Conservation (phyloP, 2,797 vertebrate genomes). For the Epinephelus awoara region DNA sequence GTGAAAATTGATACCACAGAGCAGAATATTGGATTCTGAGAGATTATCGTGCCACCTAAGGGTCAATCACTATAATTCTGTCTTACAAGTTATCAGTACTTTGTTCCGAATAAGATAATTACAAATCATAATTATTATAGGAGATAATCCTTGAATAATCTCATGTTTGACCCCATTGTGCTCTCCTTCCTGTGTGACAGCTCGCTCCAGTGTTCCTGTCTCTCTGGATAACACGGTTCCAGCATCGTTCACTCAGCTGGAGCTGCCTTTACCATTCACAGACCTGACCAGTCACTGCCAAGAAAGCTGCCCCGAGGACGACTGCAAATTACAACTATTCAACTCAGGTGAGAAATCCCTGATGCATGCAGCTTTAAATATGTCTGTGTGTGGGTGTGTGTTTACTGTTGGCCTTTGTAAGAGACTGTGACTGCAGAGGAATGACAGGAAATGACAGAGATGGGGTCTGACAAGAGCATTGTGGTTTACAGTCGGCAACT, state of each 20-base stretch:
- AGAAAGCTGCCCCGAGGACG: conserved; percentile 33
- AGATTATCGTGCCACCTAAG: conserved; percentile 1
- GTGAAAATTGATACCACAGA: too few relatives aligned
- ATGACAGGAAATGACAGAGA: background rate
- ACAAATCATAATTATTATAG: background rate
- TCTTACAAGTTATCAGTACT: background rate
- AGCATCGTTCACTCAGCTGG: background rate
- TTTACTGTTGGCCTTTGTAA: background rate
- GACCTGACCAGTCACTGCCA: conserved; percentile 48
- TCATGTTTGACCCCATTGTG: background rate
- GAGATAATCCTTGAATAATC: background rate
- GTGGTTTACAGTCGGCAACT: too few relatives aligned
- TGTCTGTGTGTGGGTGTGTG: background rate
- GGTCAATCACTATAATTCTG: background rate
- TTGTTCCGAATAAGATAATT: background rate
- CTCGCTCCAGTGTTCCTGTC: background rate
- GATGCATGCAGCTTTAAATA: background rate
- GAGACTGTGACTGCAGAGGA: background rate
- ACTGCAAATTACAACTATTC: conserved; percentile 21
- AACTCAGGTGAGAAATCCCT: conserved; percentile 54
- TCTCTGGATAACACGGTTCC: background rate
- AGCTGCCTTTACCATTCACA: conserved; percentile 12
- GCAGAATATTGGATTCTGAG: background rate
- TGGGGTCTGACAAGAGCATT: too few relatives aligned
- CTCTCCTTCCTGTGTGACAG: conserved; percentile 43